Base-by-base conservation (phyloP, 2,888 invertebrate genomes). In the Phaonia tiefii region DNA sequence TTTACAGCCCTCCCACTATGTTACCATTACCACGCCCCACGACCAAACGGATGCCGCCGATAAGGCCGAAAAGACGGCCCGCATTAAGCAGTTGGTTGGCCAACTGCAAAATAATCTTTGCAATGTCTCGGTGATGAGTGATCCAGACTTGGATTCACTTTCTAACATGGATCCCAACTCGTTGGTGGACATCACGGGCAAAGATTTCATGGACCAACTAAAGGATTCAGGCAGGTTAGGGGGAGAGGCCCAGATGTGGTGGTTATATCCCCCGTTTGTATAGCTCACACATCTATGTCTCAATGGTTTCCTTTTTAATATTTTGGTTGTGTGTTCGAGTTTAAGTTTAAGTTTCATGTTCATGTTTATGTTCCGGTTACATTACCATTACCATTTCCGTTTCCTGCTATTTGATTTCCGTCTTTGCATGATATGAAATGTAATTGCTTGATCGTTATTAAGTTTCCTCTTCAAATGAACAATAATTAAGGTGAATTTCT, bases 91-190 rank as follows among this genome's bases (percentile, higher is more conserved):
- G 85, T 91, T 96, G 60, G 95, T 95, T n/a, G 95, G 95, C 39
- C 93, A 95, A 85, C 92, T 96, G 78, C 95, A 95, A 88, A 94
- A 94, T 86, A 96, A 97, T 90, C 92, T 96, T 49, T 95, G 96
- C 86, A 96, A 96, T 89, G 96, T 97, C 86, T 96, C 96, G 5
- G 92, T 96, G 74, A 93, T 97, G 81, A 96, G 96, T 80, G 96
- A 96, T 80, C 95, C 95, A 83, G 97, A 97, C 88, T 91, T 97
- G 89, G 97, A 97, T 88, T 92, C 96, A 22, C 92, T 97, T 54
- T 96, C 96, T 79, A 96, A 97, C 88, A 97, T 97, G 96, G 96
- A 97, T 91, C 96, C 96, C 7, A 96, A 97, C 84, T 96, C 96
- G 83, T 92, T 97, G 86, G 95, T 95, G 76, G 96, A 97, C 88